Evolutionary conservation across 2,113 vertebrate species (phyloP).

Genomic region (Leucopsar rothschildi): DNA sequence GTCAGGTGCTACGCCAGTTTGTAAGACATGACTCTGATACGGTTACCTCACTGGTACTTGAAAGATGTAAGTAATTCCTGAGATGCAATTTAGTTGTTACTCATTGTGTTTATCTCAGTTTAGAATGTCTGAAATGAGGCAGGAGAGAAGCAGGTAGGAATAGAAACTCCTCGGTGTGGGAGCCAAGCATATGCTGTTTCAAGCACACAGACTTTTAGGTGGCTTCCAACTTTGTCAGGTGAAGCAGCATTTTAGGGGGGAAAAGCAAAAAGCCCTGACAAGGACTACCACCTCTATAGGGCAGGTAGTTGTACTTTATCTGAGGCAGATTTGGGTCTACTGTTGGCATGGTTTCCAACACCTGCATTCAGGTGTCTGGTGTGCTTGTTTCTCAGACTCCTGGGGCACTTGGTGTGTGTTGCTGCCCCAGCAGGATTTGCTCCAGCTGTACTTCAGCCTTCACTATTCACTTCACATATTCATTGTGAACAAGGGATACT

Average conservation of each 20-base stretch:
- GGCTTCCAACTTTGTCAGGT: neutral
- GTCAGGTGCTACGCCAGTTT: slow-evolving; percentile 81
- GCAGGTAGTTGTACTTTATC: neutral
- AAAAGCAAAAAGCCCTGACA: neutral
- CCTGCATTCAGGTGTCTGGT: neutral
- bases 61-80: slow-evolving; percentile 85
- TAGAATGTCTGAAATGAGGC: neutral
- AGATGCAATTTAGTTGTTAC: neutral
- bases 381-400: neutral
- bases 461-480: fast-evolving
- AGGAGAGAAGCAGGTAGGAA: neutral
- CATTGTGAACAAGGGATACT: neutral
- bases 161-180: neutral
- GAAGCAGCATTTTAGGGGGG: neutral
- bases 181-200: neutral
- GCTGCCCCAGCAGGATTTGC: neutral
- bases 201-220: neutral
- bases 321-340: neutral
- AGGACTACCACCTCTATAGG: neutral
- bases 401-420: neutral
- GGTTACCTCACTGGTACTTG: slow-evolving; percentile 75
- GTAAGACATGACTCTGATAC: slow-evolving; percentile 78
- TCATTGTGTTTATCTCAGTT: neutral
- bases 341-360: neutral
- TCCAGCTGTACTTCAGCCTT: neutral